Percentiles rank a stretch among this genome's conserved stretches.
Conservation (phyloP, 2,888 invertebrate genomes). For the Xestia sexstrigata region DNA sequence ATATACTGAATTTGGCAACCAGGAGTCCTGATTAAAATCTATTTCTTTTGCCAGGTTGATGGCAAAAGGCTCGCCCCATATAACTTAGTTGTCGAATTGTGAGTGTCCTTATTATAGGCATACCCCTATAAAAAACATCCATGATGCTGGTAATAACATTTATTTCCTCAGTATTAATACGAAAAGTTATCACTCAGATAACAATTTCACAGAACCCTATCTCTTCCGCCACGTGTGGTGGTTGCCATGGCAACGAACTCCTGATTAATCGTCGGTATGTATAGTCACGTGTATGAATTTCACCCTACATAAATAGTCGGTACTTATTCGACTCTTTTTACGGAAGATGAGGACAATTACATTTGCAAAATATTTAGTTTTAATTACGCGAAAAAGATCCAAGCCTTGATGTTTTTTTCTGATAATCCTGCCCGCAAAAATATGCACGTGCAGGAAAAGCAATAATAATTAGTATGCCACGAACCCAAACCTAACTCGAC, state of each 20-base stretch:
- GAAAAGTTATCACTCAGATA: background rate
- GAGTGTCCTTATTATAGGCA: background rate
- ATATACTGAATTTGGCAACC: background rate
- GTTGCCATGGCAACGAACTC: slow-evolving; percentile 11
- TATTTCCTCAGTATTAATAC: background rate
- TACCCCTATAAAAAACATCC: background rate
- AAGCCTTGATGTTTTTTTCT: too few relatives aligned
- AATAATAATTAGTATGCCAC: too few relatives aligned
- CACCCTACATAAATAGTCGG: background rate
- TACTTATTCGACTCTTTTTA: background rate
- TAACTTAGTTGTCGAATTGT: background rate
- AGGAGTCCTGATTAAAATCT: background rate
- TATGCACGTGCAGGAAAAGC: too few relatives aligned
- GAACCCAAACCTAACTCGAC: too few relatives aligned
- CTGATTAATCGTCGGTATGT: slow-evolving; percentile 1
- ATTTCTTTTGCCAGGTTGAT: background rate
- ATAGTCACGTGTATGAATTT: slow-evolving; percentile 15
- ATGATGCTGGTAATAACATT: background rate
- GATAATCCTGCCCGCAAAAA: too few relatives aligned
- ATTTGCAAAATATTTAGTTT: too few relatives aligned
- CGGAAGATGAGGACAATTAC: background rate
- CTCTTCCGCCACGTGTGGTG: background rate
- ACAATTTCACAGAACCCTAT: background rate
- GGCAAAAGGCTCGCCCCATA: background rate
- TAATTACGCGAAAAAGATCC: too few relatives aligned